These are phyloP conservation scores for Stictonetta naevosa DNA, from an alignment of 2,113 vertebrate species.

Conservation along the genomic window DNA sequence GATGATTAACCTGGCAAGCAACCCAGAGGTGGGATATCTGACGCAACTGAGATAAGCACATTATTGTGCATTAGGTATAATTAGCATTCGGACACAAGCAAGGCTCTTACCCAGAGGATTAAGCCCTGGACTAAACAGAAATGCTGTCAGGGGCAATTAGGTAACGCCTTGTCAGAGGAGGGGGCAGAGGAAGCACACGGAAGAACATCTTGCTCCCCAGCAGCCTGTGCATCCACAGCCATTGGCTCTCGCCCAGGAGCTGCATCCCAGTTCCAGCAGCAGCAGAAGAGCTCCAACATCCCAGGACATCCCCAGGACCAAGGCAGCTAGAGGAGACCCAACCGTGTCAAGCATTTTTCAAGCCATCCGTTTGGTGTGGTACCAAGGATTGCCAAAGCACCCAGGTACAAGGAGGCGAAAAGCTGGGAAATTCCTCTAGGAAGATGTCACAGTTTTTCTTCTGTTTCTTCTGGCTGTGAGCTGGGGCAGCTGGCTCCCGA, in stretches of 20 bases:
- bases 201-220: neutral
- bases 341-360: neutral
- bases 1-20: conserved; percentile 36
- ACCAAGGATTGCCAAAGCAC: neutral
- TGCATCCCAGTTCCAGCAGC: neutral
- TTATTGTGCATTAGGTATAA: conserved; percentile 63
- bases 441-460: neutral
- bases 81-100: conserved; percentile 54
- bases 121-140: conserved; percentile 21
- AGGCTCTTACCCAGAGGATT: conserved; percentile 52
- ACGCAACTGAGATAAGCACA: conserved; percentile 42
- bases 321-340: neutral
- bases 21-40: conserved; percentile 52
- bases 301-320: neutral
- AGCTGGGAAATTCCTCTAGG: neutral
- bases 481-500: neutral
- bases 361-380: neutral
- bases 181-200: neutral
- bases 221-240: neutral
- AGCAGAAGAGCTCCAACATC: neutral
- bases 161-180: conserved; percentile 13
- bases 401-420: neutral
- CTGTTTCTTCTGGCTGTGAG: neutral
- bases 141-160: conserved; percentile 46
- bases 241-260: neutral